These are phyloP conservation scores for Spondyliosoma cantharus DNA, from an alignment of 2,797 vertebrate species.

Conservation along the genomic window DNA sequence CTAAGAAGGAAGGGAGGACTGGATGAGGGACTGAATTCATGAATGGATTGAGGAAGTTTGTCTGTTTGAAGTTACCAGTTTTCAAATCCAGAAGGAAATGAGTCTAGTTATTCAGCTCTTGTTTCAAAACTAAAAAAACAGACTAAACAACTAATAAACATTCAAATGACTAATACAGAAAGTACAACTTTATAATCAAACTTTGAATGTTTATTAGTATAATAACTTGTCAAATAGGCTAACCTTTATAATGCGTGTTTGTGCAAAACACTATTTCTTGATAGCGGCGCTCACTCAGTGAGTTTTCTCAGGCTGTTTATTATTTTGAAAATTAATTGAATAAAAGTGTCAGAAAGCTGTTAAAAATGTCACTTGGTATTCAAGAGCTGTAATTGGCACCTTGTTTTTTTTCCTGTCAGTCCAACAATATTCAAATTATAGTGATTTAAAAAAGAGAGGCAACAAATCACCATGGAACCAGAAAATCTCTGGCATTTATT, in stretches of 20 bases:
- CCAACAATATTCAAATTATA: background rate
- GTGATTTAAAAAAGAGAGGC: background rate
- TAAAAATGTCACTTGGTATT: too few species aligned
- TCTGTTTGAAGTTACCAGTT: background rate
- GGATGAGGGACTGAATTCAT: conserved; percentile 2
- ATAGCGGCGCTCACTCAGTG: too few species aligned
- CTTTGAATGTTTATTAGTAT: too few species aligned
- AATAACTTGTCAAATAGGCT: background rate
- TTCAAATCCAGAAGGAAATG: background rate
- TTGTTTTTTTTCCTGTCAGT: too few species aligned
- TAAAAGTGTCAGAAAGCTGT: too few species aligned
- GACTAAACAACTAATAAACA: background rate
- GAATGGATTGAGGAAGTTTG: background rate
- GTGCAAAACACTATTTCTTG: too few species aligned
- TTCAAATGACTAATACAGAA: background rate
- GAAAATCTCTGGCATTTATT: background rate
- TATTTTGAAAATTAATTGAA: too few species aligned
- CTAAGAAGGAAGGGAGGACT: background rate
- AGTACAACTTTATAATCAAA: background rate
- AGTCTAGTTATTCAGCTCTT: background rate
- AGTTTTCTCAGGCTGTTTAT: too few species aligned
- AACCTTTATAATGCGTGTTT: background rate
- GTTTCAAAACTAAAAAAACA: background rate
- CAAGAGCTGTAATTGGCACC: too few species aligned
- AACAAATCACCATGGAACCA: background rate